A percentile compares a stretch with the other conserved stretches of the same genome.
Evolutionary conservation across 2,797 vertebrate genomes (phyloP).

Genomic region (Dendrocincla tyrannina): DNA sequence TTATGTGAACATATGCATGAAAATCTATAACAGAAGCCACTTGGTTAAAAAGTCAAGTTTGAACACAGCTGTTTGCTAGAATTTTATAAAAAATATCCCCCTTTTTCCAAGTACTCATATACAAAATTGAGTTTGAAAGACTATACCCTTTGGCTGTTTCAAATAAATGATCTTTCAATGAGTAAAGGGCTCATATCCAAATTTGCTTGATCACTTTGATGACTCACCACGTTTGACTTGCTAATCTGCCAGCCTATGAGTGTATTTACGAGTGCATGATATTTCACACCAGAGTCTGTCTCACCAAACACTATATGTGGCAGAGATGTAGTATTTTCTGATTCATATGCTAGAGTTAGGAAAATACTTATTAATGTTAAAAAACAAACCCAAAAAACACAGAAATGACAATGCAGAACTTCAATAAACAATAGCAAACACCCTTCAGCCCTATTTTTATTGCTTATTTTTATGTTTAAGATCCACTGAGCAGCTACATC

Average conservation of each 20-base stretch:
- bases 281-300: conserved; percentile 8
- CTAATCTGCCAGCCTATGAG: conserved; percentile 4
- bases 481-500: not conserved
- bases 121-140: not conserved
- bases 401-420: not conserved
- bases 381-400: not conserved
- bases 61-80: not conserved
- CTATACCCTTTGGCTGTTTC: not conserved
- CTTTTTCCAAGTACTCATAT: not conserved
- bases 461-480: not conserved
- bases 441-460: not conserved
- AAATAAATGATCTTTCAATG: not conserved
- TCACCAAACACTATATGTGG: not conserved
- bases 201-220: conserved; percentile 1
- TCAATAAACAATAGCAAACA: not conserved
- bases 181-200: not conserved
- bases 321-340: not conserved
- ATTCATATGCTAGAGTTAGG: not conserved
- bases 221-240: conserved; percentile 47
- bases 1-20: not conserved
- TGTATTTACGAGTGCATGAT: not conserved
- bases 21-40: not conserved
- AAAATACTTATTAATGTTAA: not conserved
- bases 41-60: not conserved
- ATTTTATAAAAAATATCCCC: not conserved